Evolutionary conservation across 2,888 invertebrate genomes (phyloP), one percentile per base, ranked within the genome.

Genomic region (Synergus japonicus): DNA sequence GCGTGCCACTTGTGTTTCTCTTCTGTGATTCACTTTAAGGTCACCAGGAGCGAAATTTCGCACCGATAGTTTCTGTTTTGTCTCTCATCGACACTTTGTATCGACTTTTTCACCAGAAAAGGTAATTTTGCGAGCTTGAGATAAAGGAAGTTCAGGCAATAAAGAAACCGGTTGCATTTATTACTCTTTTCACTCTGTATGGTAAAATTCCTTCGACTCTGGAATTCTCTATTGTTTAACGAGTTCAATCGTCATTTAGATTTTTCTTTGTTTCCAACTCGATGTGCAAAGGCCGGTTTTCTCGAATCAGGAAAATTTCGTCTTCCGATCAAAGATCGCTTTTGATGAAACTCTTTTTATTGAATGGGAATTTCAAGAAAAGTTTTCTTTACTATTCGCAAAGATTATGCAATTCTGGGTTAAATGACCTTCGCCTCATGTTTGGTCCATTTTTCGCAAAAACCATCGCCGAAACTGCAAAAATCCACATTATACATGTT

Each of bases 191-290:
- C 64, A 49, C 69, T 78, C 65, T 76, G 76, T 49, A n/a, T 43
- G n/a, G 65, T 3, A 83, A 78, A 84, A 81, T 85, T 78, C 60
- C 77, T 80, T 78, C 88, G 37, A 37, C 37, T 37, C 29, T 29
- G 29, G 29, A 37, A 0, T 4, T 37, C n/a, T n/a, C 54, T 44
- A 2, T 44, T 44, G 10, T 44, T 44, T 44, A 54, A 54, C n/a
- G n/a, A 54, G n/a, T 54, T 8, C n/a, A 8, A n/a, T 54, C 54
- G 54, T 54, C n/a, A n/a, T 54, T 54, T n/a, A 54, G 7, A n/a
- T 54, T 49, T 69, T 67, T 69, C 49, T 69, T 69, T 49, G 49
- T 69, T 49, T 69, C 22, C 29, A 69, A 15, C 46, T 41, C 46
- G 46, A 69, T 29, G 69, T 69, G 46, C 69, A 69, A 69, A 69